Conservation (phyloP, 2,797 vertebrate genomes). For the Eulemur mongoz region DNA sequence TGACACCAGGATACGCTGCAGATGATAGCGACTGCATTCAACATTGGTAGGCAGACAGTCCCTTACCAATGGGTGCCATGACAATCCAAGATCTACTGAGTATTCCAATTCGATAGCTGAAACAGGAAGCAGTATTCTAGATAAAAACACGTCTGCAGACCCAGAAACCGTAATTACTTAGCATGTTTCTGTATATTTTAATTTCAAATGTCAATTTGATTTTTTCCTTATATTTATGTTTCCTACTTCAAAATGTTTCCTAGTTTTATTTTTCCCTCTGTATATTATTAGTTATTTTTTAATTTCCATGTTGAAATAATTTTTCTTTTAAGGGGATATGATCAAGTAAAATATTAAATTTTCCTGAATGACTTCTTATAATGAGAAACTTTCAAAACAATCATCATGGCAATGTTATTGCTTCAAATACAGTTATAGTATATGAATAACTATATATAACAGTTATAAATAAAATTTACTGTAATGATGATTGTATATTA, state of each 20-base stretch:
- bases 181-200: background rate
- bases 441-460: background rate
- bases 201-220: background rate
- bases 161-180: background rate
- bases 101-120: slow-evolving; percentile 97
- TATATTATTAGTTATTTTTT: slow-evolving; percentile 22
- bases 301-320: background rate
- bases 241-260: slow-evolving; percentile 8
- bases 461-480: background rate
- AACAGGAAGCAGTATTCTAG: slow-evolving; percentile 54
- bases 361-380: background rate
- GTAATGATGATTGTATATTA: background rate
- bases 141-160: background rate
- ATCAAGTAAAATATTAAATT: slow-evolving; percentile 19
- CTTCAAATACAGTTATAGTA: background rate
- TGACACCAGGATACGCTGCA: slow-evolving; percentile 95
- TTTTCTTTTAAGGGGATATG: slow-evolving; percentile 8
- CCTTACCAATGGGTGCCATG: slow-evolving; percentile 93
- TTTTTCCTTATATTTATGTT: background rate
- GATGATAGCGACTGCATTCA: slow-evolving; percentile 94
- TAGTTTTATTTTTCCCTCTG: background rate
- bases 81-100: slow-evolving; percentile 95
- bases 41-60: slow-evolving; percentile 97
- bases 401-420: background rate
- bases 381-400: background rate